These are phyloP conservation scores for Cheilosia vernalis DNA, from an alignment of 2,888 invertebrate species.

Conservation along the genomic window DNA sequence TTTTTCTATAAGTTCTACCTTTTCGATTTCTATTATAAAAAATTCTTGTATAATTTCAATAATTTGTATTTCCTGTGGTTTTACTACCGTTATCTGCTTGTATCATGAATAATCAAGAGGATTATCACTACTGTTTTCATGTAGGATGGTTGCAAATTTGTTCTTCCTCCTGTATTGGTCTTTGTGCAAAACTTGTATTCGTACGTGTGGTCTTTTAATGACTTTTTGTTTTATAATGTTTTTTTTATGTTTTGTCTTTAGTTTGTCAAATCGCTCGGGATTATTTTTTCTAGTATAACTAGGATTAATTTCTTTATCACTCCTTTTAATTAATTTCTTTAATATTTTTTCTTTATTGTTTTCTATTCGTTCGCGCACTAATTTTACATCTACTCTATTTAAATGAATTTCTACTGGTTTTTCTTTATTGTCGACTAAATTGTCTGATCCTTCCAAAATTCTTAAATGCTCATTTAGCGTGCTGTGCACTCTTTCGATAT, in stretches of 20 bases:
- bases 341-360: constrained; percentile 13
- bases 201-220: background rate
- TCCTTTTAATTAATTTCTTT: constrained; percentile 24
- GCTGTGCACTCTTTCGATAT: constrained; percentile 11
- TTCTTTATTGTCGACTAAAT: constrained; percentile 20
- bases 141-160: background rate
- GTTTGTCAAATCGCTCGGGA: constrained; percentile 16
- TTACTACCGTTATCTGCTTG: background rate
- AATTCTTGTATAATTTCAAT: constrained; percentile 11
- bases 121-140: background rate
- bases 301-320: background rate
- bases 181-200: constrained; percentile 1
- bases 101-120: background rate
- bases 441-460: constrained; percentile 25
- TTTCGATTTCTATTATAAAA: too few relatives aligned
- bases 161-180: constrained; percentile 7
- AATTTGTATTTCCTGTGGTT: constrained; percentile 7
- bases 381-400: constrained; percentile 12
- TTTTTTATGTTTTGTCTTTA: constrained; percentile 2
- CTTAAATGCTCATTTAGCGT: background rate
- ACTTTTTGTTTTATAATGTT: constrained; percentile 29
- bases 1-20: background rate
- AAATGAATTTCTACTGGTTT: constrained; percentile 19
- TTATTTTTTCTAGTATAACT: background rate
- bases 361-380: constrained; percentile 10